phyloP scores from a whole-genome alignment of 64 coral and sea anemone genomes.

The Montipora capricornis region DNA sequence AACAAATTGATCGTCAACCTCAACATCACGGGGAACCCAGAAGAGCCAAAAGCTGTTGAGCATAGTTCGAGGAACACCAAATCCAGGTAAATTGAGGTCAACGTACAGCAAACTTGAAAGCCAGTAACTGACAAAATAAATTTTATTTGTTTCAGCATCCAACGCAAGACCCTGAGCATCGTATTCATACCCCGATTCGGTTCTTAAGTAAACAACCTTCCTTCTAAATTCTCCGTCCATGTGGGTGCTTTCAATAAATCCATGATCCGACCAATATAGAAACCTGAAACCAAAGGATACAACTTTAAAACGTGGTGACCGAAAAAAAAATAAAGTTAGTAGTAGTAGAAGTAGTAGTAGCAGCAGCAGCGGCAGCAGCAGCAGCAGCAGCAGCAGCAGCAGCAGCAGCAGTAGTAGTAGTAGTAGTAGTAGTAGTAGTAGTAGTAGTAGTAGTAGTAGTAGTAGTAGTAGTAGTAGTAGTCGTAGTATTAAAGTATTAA shows the following conservation, averaged over 20 bases:
- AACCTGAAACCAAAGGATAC: neutral
- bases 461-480: no score
- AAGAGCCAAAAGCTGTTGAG: neutral
- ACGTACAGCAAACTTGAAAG: neutral
- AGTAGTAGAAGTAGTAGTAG: no score
- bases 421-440: no score
- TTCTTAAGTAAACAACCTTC: neutral
- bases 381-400: no score
- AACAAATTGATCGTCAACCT: slow-evolving; percentile 2
- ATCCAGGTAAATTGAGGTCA: neutral
- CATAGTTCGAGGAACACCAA: neutral
- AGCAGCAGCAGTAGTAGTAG: no score
- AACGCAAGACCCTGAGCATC: slow-evolving; percentile 18
- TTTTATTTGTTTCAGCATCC: slow-evolving; percentile 24
- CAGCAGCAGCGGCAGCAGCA: no score
- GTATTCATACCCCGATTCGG: neutral
- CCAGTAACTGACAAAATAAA: slow-evolving; percentile 21
- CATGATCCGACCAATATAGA: slow-evolving; percentile 1
- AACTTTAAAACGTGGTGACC: neutral
- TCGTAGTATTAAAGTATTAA: no score
- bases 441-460: no score
- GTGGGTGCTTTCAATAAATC: slow-evolving; percentile 15
- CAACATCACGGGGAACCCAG: neutral
- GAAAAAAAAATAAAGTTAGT: no score
- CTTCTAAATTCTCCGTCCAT: slow-evolving; percentile 15